Evolutionary conservation across 2,113 vertebrate species (phyloP).

Genomic region (Garra rufa): DNA sequence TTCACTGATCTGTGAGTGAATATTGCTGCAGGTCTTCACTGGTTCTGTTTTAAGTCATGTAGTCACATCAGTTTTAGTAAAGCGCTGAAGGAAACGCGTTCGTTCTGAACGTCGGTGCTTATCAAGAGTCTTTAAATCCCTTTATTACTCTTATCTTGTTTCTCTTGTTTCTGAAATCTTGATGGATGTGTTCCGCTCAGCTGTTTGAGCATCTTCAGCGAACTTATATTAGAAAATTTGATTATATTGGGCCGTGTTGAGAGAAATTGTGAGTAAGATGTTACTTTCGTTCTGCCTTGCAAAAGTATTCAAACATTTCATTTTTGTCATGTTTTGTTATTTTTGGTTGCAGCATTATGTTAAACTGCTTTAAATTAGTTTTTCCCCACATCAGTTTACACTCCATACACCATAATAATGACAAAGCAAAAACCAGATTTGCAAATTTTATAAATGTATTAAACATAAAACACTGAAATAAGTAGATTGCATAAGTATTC

Average conservation of each 20-base stretch:
- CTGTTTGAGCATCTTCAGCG: not conserved
- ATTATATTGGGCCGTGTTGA: not conserved
- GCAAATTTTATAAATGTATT: no score
- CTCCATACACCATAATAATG: no score
- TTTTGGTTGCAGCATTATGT: no score
- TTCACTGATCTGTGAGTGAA: not conserved
- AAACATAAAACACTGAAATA: no score
- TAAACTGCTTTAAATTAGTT: no score
- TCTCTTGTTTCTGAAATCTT: not conserved
- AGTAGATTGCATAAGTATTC: no score
- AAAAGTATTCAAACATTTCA: no score
- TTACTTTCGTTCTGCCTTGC: no score
- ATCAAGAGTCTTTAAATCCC: not conserved
- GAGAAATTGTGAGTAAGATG: no score
- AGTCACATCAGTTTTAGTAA: not conserved
- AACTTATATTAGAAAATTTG: not conserved
- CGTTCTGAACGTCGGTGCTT: not conserved
- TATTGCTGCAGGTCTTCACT: not conserved
- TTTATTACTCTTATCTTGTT: not conserved
- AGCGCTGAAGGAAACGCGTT: not conserved
- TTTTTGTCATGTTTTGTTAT: no score
- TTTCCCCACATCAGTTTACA: no score
- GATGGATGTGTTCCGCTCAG: not conserved
- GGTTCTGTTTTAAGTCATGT: not conserved
- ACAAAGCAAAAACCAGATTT: no score